phyloP scores from a whole-genome alignment of 2,888 invertebrate species.

The Herminia tarsipennalis region DNA sequence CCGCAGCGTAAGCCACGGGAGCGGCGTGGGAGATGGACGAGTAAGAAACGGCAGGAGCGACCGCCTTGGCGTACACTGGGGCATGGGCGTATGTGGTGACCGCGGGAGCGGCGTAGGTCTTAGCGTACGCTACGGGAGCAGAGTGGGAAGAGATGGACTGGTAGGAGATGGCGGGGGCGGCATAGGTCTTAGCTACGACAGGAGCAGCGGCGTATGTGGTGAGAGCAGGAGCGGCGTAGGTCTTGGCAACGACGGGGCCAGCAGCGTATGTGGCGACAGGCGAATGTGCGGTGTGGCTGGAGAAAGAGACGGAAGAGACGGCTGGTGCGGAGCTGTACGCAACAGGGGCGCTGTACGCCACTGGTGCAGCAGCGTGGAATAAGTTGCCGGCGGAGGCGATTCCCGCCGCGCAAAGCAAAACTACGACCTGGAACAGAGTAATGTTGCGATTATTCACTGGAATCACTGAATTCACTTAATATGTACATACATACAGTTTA shows the following conservation, averaged over 20 bases:
- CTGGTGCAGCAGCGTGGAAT: constrained; percentile 63
- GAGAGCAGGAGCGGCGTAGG: constrained; percentile 54
- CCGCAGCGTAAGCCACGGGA: constrained; percentile 36
- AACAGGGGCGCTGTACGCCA: constrained; percentile 72
- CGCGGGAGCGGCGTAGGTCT: constrained; percentile 51
- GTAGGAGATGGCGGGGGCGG: constrained; percentile 53
- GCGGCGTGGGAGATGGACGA: constrained; percentile 36
- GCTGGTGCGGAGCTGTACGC: constrained; percentile 62
- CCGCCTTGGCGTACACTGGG: constrained; percentile 43
- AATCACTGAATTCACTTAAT: no score
- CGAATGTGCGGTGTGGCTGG: constrained; percentile 35
- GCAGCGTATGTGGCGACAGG: constrained; percentile 43
- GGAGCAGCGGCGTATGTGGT: constrained; percentile 48
- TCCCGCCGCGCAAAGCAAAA: constrained; percentile 85
- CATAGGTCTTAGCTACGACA: constrained; percentile 29
- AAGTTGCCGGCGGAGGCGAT: constrained; percentile 87
- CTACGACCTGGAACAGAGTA: constrained; percentile 68
- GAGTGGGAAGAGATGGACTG: constrained; percentile 60
- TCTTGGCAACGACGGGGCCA: constrained; percentile 48
- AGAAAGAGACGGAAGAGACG: constrained; percentile 44
- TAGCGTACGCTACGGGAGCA: constrained; percentile 55
- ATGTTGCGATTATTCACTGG: not conserved
- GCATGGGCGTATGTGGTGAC: constrained; percentile 56
- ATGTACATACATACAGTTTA: no score
- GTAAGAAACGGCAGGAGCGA: constrained; percentile 33